Evolutionary conservation across 35 echinoderm and acorn worm genomes (phyloP).

Genomic region (Lytechinus variegatus): DNA sequence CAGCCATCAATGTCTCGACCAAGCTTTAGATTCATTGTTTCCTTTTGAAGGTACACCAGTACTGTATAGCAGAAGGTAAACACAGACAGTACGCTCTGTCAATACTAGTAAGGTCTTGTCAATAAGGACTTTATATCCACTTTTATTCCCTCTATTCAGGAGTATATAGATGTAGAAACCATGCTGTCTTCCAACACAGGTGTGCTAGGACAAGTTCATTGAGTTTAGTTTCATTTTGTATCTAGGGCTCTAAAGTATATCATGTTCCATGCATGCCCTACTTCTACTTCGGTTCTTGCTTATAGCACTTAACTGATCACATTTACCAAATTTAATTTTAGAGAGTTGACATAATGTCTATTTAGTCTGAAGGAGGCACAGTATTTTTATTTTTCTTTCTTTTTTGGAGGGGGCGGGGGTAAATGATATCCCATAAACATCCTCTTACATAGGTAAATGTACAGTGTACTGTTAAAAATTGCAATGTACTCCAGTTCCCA

Average conservation of each 20-base stretch:
- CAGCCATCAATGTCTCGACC: neutral
- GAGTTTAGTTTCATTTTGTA: neutral
- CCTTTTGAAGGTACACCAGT: neutral
- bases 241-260: neutral
- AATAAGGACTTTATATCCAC: constrained; percentile 29
- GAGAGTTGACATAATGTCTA: neutral
- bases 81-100: constrained; percentile 24
- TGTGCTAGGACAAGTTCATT: neutral
- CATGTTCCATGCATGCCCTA: neutral
- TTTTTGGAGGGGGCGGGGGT: no score
- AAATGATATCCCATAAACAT: no score
- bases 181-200: neutral
- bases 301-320: neutral
- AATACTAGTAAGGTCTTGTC: constrained; percentile 33
- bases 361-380: no score
- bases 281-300: neutral
- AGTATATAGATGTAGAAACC: neutral
- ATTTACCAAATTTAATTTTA: neutral
- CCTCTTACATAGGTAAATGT: no score
- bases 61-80: neutral
- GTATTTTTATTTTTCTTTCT: no score
- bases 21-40: neutral
- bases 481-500: no score
- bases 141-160: neutral
- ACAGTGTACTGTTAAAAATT: no score